Evolutionary conservation across 2,888 invertebrate species (phyloP), one percentile per base, ranked within the genome.

Genomic region (Heteropelma amictum): DNA sequence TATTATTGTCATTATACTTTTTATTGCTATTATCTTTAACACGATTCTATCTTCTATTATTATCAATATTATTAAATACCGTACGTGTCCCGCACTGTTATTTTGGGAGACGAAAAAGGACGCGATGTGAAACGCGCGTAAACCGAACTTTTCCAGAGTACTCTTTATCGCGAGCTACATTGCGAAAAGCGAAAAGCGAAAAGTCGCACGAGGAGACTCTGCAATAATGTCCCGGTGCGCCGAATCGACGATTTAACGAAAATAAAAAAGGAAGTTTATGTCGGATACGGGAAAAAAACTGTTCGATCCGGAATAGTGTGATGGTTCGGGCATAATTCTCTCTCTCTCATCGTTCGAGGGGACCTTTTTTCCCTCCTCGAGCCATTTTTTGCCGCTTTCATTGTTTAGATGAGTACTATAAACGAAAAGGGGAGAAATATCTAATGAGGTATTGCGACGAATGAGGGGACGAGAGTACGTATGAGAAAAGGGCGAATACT

Each of bases 391-490:
- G 85, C 85, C 82, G 87, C 87, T 88, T 87, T 87, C 81, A 85
- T 87, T 85, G 85, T 87, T 87, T 88, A 87, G 86, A 87, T 86
- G 84, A 85, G 82, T 85, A 84, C 82, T 85, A 82, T 84, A 82
- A 83, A 80, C 74, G 78, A 61, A 79, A 77, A 68, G 60, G 75
- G 69, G 75, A 51, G 60, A 63, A 72, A 12, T 54, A 76, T 61
- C 35, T 21, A 65, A 49, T 35, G 26, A 49, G 61, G 35, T n/a
- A 35, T 47, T 49, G 33, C 21, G 21, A 35, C 14, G 47, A 21
- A 58, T 58, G 70, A 60, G 72, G 45, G 5, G 35, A 69, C 14
- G 63, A 64, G 53, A 38, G 49, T 49, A 21, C n/a, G n/a, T n/a
- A 65, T 45, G 69, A 45, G 51, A 63, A 45, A 35, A 56, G 38